phyloP scores from a whole-genome alignment of 2,797 vertebrate species.

The Chanos chanos region DNA sequence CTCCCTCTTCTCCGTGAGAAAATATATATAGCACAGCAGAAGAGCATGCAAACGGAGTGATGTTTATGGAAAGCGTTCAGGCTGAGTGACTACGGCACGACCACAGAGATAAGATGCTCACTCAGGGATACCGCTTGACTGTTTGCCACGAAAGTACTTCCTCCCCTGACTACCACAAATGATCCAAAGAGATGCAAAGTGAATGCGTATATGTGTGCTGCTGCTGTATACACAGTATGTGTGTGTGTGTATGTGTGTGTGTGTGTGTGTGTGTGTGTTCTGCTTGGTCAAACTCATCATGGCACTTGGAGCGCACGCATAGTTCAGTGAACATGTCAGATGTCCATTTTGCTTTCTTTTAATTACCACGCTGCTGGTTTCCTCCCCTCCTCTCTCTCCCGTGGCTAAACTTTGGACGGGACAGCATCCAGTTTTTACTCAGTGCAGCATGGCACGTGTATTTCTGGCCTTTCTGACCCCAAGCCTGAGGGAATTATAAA shows the following conservation, averaged over 20 bases:
- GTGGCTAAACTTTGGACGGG: not conserved
- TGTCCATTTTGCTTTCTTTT: no score
- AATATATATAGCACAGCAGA: not conserved
- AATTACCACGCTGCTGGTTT: not conserved
- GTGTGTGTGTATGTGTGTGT: no score
- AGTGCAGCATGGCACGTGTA: not conserved
- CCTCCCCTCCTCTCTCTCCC: not conserved
- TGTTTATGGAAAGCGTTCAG: not conserved
- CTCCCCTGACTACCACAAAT: not conserved
- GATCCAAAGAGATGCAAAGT: slow-evolving; percentile 3
- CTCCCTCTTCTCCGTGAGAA: not conserved
- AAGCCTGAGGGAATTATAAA: not conserved
- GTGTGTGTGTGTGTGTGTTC: no score
- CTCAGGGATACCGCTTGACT: not conserved
- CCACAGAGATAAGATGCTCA: not conserved
- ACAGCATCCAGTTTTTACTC: no score
- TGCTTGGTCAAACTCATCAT: not conserved
- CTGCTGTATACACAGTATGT: no score
- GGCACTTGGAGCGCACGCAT: not conserved
- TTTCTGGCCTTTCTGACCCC: not conserved
- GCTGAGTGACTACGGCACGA: not conserved
- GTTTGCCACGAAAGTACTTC: not conserved
- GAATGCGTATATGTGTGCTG: no score
- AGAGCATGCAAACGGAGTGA: not conserved
- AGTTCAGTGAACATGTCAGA: no score